Evolutionary conservation across 2,888 invertebrate genomes (phyloP), one percentile per base, ranked within the genome.

Genomic region (Cephus spinipes): DNA sequence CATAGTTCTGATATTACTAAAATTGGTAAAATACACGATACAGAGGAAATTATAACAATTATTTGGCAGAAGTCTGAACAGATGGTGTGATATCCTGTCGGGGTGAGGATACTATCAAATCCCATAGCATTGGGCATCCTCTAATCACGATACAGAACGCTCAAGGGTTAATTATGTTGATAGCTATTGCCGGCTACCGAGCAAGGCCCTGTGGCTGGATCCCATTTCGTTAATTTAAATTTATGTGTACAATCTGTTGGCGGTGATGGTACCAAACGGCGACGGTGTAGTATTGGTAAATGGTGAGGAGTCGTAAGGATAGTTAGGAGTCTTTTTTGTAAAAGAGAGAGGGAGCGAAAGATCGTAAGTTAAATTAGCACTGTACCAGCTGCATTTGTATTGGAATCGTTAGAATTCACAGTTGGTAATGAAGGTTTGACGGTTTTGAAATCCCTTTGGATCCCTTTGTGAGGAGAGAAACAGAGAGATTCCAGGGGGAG

Each of bases 121-220:
- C 82, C 81, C 85, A 75, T 82, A 86, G 83, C 82, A 75, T 74
- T 79, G 76, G 69, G 80, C 79, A 84, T 81, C 84, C 87, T 84
- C 83, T 88, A 89, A 89, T 88, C 85, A 88, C 86, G 87, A 87
- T 84, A 83, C 86, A 83, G 2, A 40, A 86, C 83, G 87, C 85
- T 85, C 84, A 84, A 83, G 81, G 81, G 81, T 87, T 89, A 89
- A 89, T 89, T 88, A 88, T 85, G 87, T 86, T 86, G 88, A 88
- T 87, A 85, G 86, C 83, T 85, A 80, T 78, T 84, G 81, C 84
- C 82, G 81, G 84, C 87, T 86, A 85, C 84, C 87, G 83, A 84
- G 86, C 86, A 81, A 84, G 83, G 80, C 81, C 84, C 82, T 82
- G 81, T 82, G 81, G 79, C 40, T 83, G 81, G 79, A 78, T 82